Base-by-base conservation (phyloP, 30 jellyfish, hydroid and myxozoan species). In the Rhopilema esculentum region DNA sequence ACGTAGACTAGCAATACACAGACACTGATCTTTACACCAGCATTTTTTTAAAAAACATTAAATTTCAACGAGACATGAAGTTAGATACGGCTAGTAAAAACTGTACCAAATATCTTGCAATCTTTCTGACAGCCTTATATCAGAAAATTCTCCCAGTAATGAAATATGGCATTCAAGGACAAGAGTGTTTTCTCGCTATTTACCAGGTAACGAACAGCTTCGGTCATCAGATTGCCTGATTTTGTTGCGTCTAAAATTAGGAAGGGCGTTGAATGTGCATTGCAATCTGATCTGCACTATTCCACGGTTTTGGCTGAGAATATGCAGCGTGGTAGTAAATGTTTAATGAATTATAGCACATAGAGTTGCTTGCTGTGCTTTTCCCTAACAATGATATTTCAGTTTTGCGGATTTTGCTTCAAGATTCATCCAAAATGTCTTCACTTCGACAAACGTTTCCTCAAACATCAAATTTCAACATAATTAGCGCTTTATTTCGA, bases 241-340 rank as follows among this genome's bases (percentile, higher is more conserved):
- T 40, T 6, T 12, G 57, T 40, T 12, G 57, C 6, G n/a, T 2
- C 57, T 2, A 40, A 12, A 40, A 40, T 40, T 40, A 40, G 57
- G 57, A 6, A 40, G 57, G 57, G 57, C 57, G 57, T 40, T 40
- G 12, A 6, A 40, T 40, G 12, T 40, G 57, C 57, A 40, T 6
- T 40, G 57, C 57, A 40, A 40, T 40, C 57, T 40, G 57, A 40
- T 40, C 57, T 6, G 57, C 57, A 6, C 12, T 40, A 66, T 66
- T 66, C 18, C 23, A 19, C 77, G 8, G 77, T 30, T 66, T 66
- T 21, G 7, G 77, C 29, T 66, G 77, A 22, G 77, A 66, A 66
- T 6, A 16, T 66, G 51, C 77, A 66, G 8, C 23, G 21, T 66
- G 77, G 31, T 30, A 66, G 33, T 66, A 66, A 66, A 66, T 66